These are phyloP conservation scores for Acanthiza pusilla DNA, from an alignment of 2,797 vertebrate genomes.

Conservation along the genomic window DNA sequence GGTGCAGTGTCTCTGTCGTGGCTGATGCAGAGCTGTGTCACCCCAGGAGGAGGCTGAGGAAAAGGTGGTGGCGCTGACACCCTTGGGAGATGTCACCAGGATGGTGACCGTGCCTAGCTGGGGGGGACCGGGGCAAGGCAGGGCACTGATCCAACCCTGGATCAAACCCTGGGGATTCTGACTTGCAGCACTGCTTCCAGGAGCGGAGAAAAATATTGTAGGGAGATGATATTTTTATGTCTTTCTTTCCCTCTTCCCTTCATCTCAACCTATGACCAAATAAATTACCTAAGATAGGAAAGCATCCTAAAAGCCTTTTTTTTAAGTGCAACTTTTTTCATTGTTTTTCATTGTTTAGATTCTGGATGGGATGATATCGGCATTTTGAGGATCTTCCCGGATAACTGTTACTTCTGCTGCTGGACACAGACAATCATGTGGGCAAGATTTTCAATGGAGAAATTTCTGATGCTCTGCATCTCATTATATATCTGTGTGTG, in stretches of 20 bases:
- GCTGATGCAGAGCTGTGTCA: neutral
- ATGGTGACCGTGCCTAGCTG: neutral
- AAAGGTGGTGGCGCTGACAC: neutral
- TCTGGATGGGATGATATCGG: neutral
- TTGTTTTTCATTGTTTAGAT: neutral
- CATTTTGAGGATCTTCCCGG: neutral
- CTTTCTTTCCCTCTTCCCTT: neutral
- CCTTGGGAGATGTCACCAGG: neutral
- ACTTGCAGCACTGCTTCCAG: neutral
- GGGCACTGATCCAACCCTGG: neutral
- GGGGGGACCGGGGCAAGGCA: neutral
- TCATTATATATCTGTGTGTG: rapidly evolving
- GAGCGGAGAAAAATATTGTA: neutral
- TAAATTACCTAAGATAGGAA: neutral
- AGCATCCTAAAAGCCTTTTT: neutral
- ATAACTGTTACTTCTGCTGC: neutral
- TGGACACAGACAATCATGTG: neutral
- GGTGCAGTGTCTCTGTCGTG: neutral
- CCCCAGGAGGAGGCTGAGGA: neutral
- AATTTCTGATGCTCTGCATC: neutral
- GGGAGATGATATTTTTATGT: neutral
- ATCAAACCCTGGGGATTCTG: neutral
- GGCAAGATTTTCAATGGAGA: neutral
- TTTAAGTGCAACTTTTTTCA: neutral
- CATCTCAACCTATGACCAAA: neutral